A percentile compares a stretch with the other conserved stretches of the same genome.
Evolutionary conservation across 2,888 invertebrate species (phyloP).

Genomic region (Elysia crispata): DNA sequence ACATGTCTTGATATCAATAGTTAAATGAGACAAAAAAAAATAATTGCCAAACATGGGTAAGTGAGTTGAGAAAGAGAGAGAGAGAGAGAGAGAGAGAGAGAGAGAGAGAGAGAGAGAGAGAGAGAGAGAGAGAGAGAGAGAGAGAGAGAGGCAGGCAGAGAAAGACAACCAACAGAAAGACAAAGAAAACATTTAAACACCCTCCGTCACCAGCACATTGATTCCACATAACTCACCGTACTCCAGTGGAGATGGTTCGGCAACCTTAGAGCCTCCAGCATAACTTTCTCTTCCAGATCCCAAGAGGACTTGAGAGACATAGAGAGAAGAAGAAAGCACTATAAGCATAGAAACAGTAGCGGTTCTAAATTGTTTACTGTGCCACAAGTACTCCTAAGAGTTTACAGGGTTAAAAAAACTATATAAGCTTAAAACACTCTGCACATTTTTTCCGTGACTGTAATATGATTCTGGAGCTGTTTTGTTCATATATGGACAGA

Average conservation of each 20-base stretch:
- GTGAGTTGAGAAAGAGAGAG: background rate
- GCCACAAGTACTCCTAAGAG: too few relatives aligned
- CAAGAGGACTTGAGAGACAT: slow-evolving; percentile 14
- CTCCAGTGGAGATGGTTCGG: slow-evolving; percentile 41
- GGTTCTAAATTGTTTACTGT: too few relatives aligned
- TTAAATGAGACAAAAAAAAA: background rate
- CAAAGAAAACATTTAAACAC: background rate
- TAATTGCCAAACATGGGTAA: background rate
- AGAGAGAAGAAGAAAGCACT: background rate
- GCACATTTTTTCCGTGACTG: too few relatives aligned
- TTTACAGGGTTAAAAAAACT: too few relatives aligned
- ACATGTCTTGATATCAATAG: too few relatives aligned
- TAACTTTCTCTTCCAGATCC: slow-evolving; percentile 37
- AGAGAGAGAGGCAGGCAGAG: background rate
- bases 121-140: slow-evolving; percentile 19
- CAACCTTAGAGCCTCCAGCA: slow-evolving; percentile 25
- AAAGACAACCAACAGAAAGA: too few relatives aligned
- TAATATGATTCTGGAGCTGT: too few relatives aligned
- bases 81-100: background rate
- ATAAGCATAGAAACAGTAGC: background rate
- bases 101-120: slow-evolving; percentile 19
- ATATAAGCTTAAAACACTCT: too few relatives aligned
- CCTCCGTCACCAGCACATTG: too few relatives aligned
- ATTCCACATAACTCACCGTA: slow-evolving; percentile 24
- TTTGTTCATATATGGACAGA: too few relatives aligned